Conservation (phyloP, 2,797 vertebrate genomes). For the Aldrovandia affinis region DNA sequence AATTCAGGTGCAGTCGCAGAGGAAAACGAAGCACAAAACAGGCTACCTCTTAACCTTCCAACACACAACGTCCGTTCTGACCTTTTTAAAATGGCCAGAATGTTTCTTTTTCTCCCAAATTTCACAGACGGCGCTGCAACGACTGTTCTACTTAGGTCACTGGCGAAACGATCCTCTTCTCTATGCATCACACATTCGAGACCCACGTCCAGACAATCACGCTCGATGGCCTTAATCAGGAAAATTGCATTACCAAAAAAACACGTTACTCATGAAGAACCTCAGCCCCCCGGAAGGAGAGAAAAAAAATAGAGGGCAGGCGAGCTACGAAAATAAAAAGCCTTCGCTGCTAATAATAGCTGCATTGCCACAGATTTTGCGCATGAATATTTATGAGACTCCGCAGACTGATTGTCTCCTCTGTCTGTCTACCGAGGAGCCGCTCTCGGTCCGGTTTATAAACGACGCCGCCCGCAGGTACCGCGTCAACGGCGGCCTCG, state of each 20-base stretch:
- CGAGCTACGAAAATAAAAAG: not conserved
- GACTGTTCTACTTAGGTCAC: not conserved
- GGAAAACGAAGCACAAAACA: not conserved
- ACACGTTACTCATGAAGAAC: not conserved
- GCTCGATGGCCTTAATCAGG: not conserved
- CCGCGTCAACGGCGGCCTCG: not conserved
- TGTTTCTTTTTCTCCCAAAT: not conserved
- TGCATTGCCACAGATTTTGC: not conserved
- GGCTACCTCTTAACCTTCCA: not conserved
- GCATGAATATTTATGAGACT: constrained; percentile 17
- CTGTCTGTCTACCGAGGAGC: not conserved
- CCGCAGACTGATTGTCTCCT: not conserved
- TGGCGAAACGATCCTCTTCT: not conserved
- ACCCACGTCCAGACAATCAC: not conserved
- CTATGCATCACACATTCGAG: not conserved
- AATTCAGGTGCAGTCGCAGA: constrained; percentile 8
- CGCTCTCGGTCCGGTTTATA: not conserved
- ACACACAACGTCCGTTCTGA: not conserved
- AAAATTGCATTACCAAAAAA: not conserved
- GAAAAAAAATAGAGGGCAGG: not conserved
- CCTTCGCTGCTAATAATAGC: constrained; percentile 17
- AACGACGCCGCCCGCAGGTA: not conserved
- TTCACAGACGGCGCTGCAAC: not conserved
- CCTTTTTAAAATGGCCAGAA: not conserved
- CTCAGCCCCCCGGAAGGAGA: not conserved